Evolutionary conservation across 2,888 invertebrate species (phyloP).

Genomic region (Epistrophella euchroma): DNA sequence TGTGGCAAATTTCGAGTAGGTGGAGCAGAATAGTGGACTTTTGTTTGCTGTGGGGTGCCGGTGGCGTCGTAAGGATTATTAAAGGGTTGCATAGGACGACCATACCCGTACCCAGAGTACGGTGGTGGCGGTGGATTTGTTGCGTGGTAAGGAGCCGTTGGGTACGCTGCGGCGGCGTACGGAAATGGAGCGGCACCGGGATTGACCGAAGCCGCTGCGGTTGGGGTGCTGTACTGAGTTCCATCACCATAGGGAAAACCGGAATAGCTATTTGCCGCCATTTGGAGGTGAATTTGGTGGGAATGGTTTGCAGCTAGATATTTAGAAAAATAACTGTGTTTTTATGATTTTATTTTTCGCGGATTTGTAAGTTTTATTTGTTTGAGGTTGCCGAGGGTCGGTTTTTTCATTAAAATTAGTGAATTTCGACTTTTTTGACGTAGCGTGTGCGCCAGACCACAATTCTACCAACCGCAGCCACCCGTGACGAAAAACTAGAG

Average conservation of each 20-base stretch:
- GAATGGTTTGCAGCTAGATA: conserved; percentile 51
- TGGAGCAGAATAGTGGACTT: conserved; percentile 83
- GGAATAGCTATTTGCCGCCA: conserved; percentile 92
- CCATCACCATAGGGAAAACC: conserved; percentile 96
- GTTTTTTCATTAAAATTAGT: conserved; percentile 64
- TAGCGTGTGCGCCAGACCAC: conserved; percentile 72
- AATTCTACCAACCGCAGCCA: conserved; percentile 46
- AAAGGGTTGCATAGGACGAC: conserved; percentile 86
- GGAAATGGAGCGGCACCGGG: conserved; percentile 78
- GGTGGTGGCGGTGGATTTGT: conserved; percentile 70
- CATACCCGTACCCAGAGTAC: conserved; percentile 88
- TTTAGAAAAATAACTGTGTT: conserved; percentile 28
- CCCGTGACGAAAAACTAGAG: neutral
- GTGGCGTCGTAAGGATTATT: conserved; percentile 77
- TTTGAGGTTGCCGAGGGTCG: conserved; percentile 53
- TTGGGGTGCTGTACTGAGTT: conserved; percentile 93
- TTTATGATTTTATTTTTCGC: conserved; percentile 28
- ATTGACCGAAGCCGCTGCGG: conserved; percentile 89
- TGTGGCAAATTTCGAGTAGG: conserved; percentile 87
- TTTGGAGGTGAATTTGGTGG: conserved; percentile 62
- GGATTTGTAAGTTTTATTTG: conserved; percentile 45
- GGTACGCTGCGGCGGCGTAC: conserved; percentile 86
- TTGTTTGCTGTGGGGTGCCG: conserved; percentile 73
- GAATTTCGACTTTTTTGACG: conserved; percentile 72
- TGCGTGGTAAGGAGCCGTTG: conserved; percentile 87